Conservation (phyloP, 1,140 invertebrate genomes). For the Drosophila sproati region DNA sequence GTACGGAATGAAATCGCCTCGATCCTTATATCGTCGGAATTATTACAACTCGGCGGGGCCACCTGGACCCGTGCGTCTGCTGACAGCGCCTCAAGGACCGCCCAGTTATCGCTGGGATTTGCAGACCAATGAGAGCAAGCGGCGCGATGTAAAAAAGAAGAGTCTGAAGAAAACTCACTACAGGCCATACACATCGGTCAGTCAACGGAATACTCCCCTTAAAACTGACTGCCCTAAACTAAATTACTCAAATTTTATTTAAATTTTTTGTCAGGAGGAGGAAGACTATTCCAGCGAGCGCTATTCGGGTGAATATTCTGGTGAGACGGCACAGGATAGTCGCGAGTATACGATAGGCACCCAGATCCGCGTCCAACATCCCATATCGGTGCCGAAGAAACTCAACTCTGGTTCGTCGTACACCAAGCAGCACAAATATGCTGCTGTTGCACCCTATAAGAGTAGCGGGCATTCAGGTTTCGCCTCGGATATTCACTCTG, state of each 20-base stretch:
- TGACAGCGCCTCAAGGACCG: slow-evolving; percentile 15
- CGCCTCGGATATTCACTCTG: slow-evolving; percentile 44
- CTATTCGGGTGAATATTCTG: slow-evolving; percentile 70
- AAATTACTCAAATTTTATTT: not conserved
- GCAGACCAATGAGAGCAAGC: slow-evolving; percentile 75
- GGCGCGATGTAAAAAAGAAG: slow-evolving; percentile 63
- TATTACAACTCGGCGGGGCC: slow-evolving; percentile 59
- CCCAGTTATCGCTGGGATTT: slow-evolving; percentile 58
- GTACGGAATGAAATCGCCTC: slow-evolving; percentile 44
- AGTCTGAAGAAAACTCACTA: slow-evolving; percentile 72
- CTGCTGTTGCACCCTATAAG: slow-evolving; percentile 52
- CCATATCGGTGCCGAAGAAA: slow-evolving; percentile 77
- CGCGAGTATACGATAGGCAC: slow-evolving; percentile 79
- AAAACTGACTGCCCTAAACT: not conserved
- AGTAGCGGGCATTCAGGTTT: slow-evolving; percentile 35
- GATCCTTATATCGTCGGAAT: slow-evolving; percentile 63
- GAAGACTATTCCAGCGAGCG: slow-evolving; percentile 75
- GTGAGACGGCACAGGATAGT: slow-evolving; percentile 67
- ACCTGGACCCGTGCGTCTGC: slow-evolving; percentile 56
- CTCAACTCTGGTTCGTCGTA: slow-evolving; percentile 41
- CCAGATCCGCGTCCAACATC: slow-evolving; percentile 80
- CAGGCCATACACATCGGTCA: slow-evolving; percentile 69
- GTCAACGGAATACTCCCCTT: slow-evolving; percentile 7
- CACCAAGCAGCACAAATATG: slow-evolving; percentile 58
- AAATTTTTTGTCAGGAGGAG: slow-evolving; percentile 56